A percentile compares a stretch with the other conserved stretches of the same genome.
These are phyloP conservation scores for Mastigias papua DNA, from an alignment of 30 jellyfish, hydroid and myxozoan species.

Conservation along the genomic window DNA sequence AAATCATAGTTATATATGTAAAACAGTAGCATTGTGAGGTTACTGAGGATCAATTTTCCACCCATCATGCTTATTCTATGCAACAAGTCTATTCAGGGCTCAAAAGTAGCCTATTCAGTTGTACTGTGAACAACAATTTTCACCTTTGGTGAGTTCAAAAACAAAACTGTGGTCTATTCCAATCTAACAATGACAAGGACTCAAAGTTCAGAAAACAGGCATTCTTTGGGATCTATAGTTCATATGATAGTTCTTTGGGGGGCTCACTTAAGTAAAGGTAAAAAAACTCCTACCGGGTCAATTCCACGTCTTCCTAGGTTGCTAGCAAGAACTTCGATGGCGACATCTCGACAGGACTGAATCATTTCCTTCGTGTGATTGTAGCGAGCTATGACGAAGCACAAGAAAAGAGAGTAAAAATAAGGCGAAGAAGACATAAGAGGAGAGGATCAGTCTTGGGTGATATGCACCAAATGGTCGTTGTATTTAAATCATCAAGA, in stretches of 20 bases:
- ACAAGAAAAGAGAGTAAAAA: not conserved
- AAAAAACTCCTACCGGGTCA: slow-evolving; percentile 75
- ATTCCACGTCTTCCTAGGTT: slow-evolving; percentile 67
- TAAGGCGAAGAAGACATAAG: not conserved
- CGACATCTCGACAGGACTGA: slow-evolving; percentile 75
- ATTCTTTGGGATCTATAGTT: not conserved
- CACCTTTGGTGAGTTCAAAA: too few species aligned
- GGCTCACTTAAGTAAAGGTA: not conserved
- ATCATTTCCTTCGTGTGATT: slow-evolving; percentile 74
- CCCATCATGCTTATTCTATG: too few species aligned
- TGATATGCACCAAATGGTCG: too few species aligned
- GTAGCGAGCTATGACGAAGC: slow-evolving; percentile 68
- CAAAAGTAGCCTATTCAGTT: too few species aligned
- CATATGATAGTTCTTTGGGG: not conserved
- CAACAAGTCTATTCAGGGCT: too few species aligned
- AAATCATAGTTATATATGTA: too few species aligned
- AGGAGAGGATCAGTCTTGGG: too few species aligned
- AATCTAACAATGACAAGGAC: too few species aligned
- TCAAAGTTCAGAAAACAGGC: not conserved
- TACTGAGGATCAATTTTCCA: not conserved
- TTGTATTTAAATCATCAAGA: too few species aligned
- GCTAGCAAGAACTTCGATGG: slow-evolving; percentile 38
- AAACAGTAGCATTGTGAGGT: not conserved
- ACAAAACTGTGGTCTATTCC: too few species aligned
- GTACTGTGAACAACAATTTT: too few species aligned